A percentile compares a stretch with the other conserved stretches of the same genome.
phyloP scores from a whole-genome alignment of 1,140 invertebrate genomes.

The Solenopsis fugax region DNA sequence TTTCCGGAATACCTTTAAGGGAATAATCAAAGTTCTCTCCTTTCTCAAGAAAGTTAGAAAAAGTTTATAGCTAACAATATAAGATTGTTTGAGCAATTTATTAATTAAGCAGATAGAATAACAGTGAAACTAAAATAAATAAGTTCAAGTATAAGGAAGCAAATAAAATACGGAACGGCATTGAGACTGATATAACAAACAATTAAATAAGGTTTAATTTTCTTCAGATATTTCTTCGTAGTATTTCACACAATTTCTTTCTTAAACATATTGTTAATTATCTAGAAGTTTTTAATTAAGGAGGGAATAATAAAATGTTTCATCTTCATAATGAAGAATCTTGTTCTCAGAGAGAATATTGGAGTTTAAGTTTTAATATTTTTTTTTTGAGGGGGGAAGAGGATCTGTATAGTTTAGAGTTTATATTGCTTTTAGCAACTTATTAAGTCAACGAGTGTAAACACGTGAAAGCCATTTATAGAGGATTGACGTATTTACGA shows the following conservation, averaged over 20 bases:
- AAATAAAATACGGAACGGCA: neutral
- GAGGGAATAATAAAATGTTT: neutral
- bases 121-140: neutral
- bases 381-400: neutral
- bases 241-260: neutral
- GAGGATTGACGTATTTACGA: neutral
- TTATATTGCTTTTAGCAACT: constrained; percentile 24
- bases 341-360: neutral
- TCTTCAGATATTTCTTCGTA: constrained; percentile 7
- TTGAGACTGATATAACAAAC: neutral
- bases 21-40: neutral
- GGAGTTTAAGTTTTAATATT: neutral
- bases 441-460: neutral
- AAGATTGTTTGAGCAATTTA: neutral
- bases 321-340: neutral
- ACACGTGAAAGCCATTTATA: neutral
- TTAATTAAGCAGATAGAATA: neutral
- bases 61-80: neutral
- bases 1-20: neutral
- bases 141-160: neutral
- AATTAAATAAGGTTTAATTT: neutral
- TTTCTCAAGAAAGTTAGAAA: neutral
- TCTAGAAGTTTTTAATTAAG: neutral
- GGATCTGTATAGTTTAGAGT: neutral
- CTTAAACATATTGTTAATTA: neutral